These are phyloP conservation scores for Megaleporinus macrocephalus DNA, from an alignment of 2,113 vertebrate genomes.

Conservation along the genomic window DNA sequence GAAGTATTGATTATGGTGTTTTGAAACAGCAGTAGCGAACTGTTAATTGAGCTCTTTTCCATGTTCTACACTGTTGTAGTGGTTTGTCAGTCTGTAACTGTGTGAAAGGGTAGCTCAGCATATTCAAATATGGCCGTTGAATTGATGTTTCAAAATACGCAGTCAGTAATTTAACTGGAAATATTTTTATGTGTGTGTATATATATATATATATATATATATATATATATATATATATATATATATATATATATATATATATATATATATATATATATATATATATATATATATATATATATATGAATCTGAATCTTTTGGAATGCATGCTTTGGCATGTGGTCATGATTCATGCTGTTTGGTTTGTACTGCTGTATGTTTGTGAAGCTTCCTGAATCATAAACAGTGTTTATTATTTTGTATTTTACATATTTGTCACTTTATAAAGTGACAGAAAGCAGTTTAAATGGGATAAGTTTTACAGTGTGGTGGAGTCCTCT, in stretches of 20 bases:
- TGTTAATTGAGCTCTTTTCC: not conserved
- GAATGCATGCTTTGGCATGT: slow-evolving; percentile 22
- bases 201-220: too few relatives aligned
- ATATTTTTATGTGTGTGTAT: not conserved
- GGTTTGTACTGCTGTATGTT: not conserved
- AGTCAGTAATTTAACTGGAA: not conserved
- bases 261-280: too few relatives aligned
- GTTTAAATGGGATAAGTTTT: not conserved
- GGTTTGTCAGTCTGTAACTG: too few relatives aligned
- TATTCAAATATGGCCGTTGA: not conserved
- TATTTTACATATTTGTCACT: not conserved
- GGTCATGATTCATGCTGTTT: slow-evolving; percentile 4
- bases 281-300: too few relatives aligned
- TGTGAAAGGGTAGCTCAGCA: not conserved
- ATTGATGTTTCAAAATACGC: not conserved
- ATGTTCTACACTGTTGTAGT: too few relatives aligned
- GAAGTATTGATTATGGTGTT: not conserved
- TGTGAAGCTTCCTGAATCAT: not conserved
- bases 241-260: too few relatives aligned
- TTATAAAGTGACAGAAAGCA: too few relatives aligned
- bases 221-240: too few relatives aligned
- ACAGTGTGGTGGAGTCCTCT: not conserved
- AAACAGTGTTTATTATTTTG: not conserved
- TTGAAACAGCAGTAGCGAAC: not conserved
- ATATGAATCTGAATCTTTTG: too few relatives aligned